Evolutionary conservation across 2,888 invertebrate species (phyloP).

Genomic region (Eupithecia inturbata): DNA sequence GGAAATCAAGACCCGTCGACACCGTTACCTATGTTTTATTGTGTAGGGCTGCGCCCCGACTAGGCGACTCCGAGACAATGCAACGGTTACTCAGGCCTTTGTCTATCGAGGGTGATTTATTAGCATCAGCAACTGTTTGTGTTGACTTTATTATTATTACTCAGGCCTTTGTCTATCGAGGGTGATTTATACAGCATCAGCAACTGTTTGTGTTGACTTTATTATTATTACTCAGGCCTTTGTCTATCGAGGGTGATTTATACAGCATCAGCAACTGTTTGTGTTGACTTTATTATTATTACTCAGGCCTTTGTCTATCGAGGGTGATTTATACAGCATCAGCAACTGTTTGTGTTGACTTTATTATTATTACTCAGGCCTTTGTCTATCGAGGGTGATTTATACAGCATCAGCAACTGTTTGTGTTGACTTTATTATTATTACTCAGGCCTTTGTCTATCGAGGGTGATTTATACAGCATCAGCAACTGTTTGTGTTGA

Average conservation of each 20-base stretch:
- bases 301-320: not conserved
- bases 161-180: not conserved
- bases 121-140: not conserved
- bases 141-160: too few species aligned
- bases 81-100: not conserved
- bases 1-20: slow-evolving; percentile 48
- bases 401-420: too few species aligned
- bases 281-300: too few species aligned
- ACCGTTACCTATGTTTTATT: slow-evolving; percentile 26
- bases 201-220: not conserved
- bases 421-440: too few species aligned
- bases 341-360: not conserved
- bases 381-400: too few species aligned
- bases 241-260: slow-evolving; percentile 15
- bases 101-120: slow-evolving; percentile 16
- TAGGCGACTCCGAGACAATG: not conserved
- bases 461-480: too few species aligned
- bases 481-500: too few species aligned
- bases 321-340: slow-evolving; percentile 15
- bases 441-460: too few species aligned
- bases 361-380: too few species aligned
- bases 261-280: not conserved
- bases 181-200: slow-evolving; percentile 16
- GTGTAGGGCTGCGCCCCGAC: slow-evolving; percentile 19
- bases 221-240: slow-evolving; percentile 5